These are phyloP conservation scores for Onychostoma macrolepis DNA, from an alignment of 2,113 vertebrate species.

Conservation along the genomic window DNA sequence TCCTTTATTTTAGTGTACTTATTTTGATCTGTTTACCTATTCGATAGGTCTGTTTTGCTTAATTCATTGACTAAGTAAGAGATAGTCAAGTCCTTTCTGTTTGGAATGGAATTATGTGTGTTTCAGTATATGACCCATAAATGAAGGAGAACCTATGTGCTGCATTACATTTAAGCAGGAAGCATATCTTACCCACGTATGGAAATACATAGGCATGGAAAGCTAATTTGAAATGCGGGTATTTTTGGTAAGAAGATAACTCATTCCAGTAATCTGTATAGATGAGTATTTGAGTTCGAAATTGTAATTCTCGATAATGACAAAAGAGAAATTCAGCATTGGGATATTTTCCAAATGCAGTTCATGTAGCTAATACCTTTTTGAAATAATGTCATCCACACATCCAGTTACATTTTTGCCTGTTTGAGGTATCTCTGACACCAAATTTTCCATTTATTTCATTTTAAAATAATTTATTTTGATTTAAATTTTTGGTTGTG, in stretches of 20 bases:
- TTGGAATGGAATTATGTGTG: not conserved
- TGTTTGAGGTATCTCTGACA: not conserved
- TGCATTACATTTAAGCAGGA: slow-evolving; percentile 14
- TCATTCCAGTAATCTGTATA: not conserved
- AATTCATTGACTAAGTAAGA: not conserved
- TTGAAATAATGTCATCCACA: not conserved
- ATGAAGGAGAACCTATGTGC: slow-evolving; percentile 4
- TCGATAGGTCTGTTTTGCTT: not conserved
- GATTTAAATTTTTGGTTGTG: not conserved
- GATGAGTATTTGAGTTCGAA: not conserved
- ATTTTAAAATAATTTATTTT: not conserved
- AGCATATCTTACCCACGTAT: not conserved
- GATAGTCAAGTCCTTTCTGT: not conserved
- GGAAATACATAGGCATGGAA: slow-evolving; percentile 17
- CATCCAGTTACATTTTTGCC: not conserved
- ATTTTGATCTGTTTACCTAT: not conserved
- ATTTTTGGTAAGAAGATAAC: not conserved
- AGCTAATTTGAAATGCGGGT: not conserved
- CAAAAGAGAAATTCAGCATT: not conserved
- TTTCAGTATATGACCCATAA: not conserved
- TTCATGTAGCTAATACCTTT: not conserved
- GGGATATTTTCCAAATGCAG: not conserved
- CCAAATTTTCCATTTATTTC: not conserved
- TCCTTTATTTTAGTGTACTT: not conserved
- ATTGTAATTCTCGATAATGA: slow-evolving; percentile 2